Base-by-base conservation (phyloP, 2,797 vertebrate genomes). In the Malurus splendens region DNA sequence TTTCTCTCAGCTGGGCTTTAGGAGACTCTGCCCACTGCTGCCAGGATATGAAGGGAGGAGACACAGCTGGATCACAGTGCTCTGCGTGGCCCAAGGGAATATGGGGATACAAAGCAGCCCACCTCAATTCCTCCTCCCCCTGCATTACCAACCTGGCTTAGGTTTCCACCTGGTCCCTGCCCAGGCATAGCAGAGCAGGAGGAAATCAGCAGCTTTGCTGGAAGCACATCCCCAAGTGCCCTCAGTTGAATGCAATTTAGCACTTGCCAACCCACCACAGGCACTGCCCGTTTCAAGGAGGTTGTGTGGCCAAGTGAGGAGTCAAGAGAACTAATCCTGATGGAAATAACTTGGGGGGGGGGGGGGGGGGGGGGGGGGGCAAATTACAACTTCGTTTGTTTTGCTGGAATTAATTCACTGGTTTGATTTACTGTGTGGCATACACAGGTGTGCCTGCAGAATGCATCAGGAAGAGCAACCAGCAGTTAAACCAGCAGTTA, bases 1-100 rank as follows among this genome's bases (percentile, higher is more conserved):
- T 90, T 94, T 74, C 56, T 74, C 74, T 90, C 59, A 74, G 64
- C 51, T 73, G 52, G 48, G 68, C 74, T 71, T 62, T 6, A 1
- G 42, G 38, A 78, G 45, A 54, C 59, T 28, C 36, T 62, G 67
- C 54, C 50, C 8, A 1, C 44, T 6, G 50, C 62, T 30, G 39
- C 8, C 48, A 28, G 55, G 36, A 33, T 23, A 32, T 47, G 24
- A 75, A 65, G 39, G 55, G 71, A 84, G 57, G 16, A 70, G 32
- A 45, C 52, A 33, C 1, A 9, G 38, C 57, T 50, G 54, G 47
- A 59, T 33, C 30, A 20, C 18, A 23, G 51, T 5, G 47, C 12
- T 70, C 73, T 45, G 52, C 1, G 0, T 0, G 3, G 36, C 41
- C 47, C 68, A 50, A 22, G 36, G 28, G 20, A 42, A 44, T 4